phyloP scores from a whole-genome alignment of 2,113 vertebrate genomes.

The Sapayoa aenigma region DNA sequence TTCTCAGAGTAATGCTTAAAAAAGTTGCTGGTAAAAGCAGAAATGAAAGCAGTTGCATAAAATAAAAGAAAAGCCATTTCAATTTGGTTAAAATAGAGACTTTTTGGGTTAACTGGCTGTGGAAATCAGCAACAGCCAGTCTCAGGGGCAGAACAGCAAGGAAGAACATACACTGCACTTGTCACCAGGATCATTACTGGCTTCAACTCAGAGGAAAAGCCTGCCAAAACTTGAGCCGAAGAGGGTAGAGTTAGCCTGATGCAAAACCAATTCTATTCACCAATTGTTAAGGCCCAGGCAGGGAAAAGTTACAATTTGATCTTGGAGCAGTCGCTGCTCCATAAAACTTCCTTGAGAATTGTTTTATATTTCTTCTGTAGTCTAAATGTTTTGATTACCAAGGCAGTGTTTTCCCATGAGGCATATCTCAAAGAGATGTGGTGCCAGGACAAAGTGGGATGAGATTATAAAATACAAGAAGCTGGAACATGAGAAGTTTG shows the following conservation, averaged over 20 bases:
- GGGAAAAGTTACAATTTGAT: background rate
- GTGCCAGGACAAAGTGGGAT: slow-evolving; percentile 54
- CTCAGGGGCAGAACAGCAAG: background rate
- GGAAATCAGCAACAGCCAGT: background rate
- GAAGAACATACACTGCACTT: background rate
- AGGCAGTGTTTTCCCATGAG: slow-evolving; percentile 49
- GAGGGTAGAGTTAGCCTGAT: background rate
- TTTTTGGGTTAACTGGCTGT: background rate
- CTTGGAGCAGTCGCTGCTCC: background rate
- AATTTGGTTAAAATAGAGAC: background rate
- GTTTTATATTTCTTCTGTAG: background rate
- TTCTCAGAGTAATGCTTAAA: background rate
- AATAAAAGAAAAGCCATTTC: background rate
- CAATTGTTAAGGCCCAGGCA: background rate
- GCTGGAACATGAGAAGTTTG: slow-evolving; percentile 56
- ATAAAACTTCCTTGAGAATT: slow-evolving; percentile 46
- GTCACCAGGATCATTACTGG: background rate
- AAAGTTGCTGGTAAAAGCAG: background rate
- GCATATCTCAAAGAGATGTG: slow-evolving; percentile 32
- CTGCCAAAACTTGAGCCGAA: background rate
- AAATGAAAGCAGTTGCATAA: background rate
- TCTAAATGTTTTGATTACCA: slow-evolving; percentile 63
- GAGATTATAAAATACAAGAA: slow-evolving; percentile 63
- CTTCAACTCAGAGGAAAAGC: background rate
- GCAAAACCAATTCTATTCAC: background rate